Conservation (phyloP, 1,140 invertebrate species). For the Delia radicum region DNA sequence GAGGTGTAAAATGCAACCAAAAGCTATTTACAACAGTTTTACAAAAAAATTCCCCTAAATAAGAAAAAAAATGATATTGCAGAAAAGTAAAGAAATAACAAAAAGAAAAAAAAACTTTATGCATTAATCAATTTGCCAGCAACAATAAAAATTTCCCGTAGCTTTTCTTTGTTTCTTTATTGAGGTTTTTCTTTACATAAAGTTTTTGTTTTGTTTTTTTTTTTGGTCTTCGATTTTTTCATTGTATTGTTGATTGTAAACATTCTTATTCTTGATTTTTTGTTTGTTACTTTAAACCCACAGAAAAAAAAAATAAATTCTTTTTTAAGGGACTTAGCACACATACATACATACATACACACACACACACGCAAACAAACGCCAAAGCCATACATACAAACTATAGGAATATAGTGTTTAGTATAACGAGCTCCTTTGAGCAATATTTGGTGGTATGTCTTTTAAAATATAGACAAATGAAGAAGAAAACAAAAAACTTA, state of each 20-base stretch:
- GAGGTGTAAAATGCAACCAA: too few relatives aligned
- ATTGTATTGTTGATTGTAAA: neutral
- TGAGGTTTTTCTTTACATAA: neutral
- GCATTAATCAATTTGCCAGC: slow-evolving; percentile 20
- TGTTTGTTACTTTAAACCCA: neutral
- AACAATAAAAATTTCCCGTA: neutral
- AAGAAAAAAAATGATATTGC: neutral
- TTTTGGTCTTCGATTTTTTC: neutral
- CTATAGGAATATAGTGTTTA: too few relatives aligned
- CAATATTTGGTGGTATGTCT: neutral
- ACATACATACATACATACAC: neutral
- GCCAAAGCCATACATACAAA: neutral
- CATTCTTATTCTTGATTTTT: neutral
- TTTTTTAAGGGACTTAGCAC: neutral
- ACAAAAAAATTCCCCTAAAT: neutral
- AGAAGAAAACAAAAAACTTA: neutral
- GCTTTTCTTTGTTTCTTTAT: slow-evolving; percentile 6
- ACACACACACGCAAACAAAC: neutral
- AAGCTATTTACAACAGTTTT: neutral
- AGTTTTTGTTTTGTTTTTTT: neutral
- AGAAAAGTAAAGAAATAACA: neutral
- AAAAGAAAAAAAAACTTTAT: slow-evolving; percentile 12
- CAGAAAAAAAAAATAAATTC: neutral
- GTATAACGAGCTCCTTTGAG: too few relatives aligned
- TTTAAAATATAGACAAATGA: neutral